These are phyloP conservation scores for Philaenus spumarius DNA, from an alignment of 1,140 invertebrate genomes.

Conservation along the genomic window DNA sequence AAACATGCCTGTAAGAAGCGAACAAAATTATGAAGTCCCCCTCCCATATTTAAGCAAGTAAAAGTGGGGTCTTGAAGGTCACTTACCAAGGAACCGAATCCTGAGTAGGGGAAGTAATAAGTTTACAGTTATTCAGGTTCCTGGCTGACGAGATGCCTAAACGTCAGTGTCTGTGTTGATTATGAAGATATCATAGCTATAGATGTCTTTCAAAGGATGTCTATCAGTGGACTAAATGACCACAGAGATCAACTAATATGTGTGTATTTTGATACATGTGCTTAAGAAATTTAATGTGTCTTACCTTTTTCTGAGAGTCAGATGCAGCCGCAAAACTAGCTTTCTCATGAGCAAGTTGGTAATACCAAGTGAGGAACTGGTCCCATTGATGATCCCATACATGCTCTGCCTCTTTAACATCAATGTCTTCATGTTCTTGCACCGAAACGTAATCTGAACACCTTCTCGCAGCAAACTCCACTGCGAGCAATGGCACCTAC, in stretches of 20 bases:
- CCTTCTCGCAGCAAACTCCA: conserved; percentile 73
- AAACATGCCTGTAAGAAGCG: too few relatives aligned
- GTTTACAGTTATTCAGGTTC: too few relatives aligned
- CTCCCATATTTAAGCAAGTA: too few relatives aligned
- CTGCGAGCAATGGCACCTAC: conserved; percentile 52
- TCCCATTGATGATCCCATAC: conserved; percentile 82
- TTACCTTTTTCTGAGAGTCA: conserved; percentile 34
- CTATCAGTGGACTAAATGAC: conserved; percentile 9
- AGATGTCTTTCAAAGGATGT: background rate
- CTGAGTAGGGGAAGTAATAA: too few relatives aligned
- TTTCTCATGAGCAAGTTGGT: conserved; percentile 59
- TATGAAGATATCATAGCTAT: too few relatives aligned
- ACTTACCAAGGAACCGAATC: too few relatives aligned
- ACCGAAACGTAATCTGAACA: conserved; percentile 67
- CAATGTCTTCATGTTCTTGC: conserved; percentile 78
- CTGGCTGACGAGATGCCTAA: too few relatives aligned
- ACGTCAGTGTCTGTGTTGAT: too few relatives aligned
- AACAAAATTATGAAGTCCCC: too few relatives aligned
- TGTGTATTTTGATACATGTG: conserved; percentile 42
- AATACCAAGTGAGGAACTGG: conserved; percentile 70
- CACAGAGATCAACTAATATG: conserved; percentile 32
- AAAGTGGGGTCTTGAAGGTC: too few relatives aligned
- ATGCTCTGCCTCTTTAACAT: conserved; percentile 55
- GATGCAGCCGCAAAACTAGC: conserved; percentile 42
- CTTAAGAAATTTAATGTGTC: too few relatives aligned